These are phyloP conservation scores for Pseudococcus viburni DNA, from an alignment of 2,888 invertebrate species.

Conservation along the genomic window DNA sequence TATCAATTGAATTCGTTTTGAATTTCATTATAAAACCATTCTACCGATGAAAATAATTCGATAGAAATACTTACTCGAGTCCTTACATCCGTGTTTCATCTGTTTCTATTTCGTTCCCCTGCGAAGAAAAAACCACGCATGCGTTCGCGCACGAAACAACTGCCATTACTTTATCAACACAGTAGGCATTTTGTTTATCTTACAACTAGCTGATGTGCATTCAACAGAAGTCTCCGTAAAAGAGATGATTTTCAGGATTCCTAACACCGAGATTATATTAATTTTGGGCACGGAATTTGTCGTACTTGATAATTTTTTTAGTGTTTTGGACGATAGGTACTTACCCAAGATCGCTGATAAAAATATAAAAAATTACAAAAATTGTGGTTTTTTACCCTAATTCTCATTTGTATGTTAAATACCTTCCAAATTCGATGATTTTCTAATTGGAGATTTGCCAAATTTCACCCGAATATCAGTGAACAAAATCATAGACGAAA, in stretches of 20 bases:
- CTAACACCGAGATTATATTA: background rate
- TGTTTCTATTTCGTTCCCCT: background rate
- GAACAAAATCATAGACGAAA: too few species aligned
- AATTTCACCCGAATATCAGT: too few species aligned
- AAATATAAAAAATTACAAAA: too few species aligned
- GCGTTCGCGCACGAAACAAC: background rate
- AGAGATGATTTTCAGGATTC: background rate
- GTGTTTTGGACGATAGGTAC: too few species aligned
- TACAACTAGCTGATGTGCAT: background rate
- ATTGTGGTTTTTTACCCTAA: too few species aligned
- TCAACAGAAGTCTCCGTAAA: background rate
- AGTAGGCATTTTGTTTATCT: slow-evolving; percentile 19
- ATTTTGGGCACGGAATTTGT: background rate
- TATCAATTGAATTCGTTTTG: too few species aligned
- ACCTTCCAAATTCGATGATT: too few species aligned
- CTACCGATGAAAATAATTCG: background rate
- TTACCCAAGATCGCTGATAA: too few species aligned
- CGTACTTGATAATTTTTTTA: background rate
- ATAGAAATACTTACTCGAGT: background rate
- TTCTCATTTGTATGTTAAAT: too few species aligned
- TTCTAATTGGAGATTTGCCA: too few species aligned
- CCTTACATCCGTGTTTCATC: background rate
- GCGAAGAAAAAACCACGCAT: background rate
- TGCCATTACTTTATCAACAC: background rate
- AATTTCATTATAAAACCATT: background rate